These are phyloP conservation scores for Phenacoccus solenopsis DNA, from an alignment of 1,140 invertebrate species.

Conservation along the genomic window DNA sequence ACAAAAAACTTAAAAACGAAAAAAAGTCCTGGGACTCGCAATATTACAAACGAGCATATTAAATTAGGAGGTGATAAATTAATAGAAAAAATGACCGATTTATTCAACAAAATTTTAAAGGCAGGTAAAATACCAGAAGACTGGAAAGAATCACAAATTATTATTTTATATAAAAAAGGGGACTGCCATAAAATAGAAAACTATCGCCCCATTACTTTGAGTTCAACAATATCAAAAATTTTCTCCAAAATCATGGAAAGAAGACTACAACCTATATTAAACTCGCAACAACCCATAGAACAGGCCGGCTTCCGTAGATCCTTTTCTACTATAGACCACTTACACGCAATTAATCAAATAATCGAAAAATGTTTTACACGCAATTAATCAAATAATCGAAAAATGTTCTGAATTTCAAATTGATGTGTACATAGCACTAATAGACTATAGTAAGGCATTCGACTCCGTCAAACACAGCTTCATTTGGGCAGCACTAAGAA, in stretches of 20 bases:
- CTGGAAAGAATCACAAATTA: slow-evolving; percentile 29
- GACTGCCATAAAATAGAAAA: slow-evolving; percentile 28
- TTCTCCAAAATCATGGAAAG: slow-evolving; percentile 14
- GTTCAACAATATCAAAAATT: slow-evolving; percentile 27
- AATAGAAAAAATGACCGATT: neutral
- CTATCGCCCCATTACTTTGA: slow-evolving; percentile 30
- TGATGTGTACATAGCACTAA: too few relatives aligned
- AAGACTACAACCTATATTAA: slow-evolving; percentile 12
- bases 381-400: neutral
- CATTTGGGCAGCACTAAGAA: neutral
- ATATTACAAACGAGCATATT: slow-evolving; percentile 5
- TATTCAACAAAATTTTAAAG: slow-evolving; percentile 18
- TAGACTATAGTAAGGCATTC: slow-evolving; percentile 17
- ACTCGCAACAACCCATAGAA: neutral
- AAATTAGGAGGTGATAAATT: neutral
- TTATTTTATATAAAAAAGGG: slow-evolving; percentile 30
- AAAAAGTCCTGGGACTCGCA: slow-evolving; percentile 15
- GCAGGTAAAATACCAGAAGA: slow-evolving; percentile 26
- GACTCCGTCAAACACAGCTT: neutral
- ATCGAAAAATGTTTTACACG: too few relatives aligned
- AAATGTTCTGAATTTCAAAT: neutral
- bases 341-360: too few relatives aligned
- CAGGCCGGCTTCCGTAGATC: slow-evolving; percentile 10
- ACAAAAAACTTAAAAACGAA: neutral
- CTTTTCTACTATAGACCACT: slow-evolving; percentile 16